phyloP scores from a whole-genome alignment of 2,888 invertebrate genomes.

The Poecilobothrus nobilitatus region DNA sequence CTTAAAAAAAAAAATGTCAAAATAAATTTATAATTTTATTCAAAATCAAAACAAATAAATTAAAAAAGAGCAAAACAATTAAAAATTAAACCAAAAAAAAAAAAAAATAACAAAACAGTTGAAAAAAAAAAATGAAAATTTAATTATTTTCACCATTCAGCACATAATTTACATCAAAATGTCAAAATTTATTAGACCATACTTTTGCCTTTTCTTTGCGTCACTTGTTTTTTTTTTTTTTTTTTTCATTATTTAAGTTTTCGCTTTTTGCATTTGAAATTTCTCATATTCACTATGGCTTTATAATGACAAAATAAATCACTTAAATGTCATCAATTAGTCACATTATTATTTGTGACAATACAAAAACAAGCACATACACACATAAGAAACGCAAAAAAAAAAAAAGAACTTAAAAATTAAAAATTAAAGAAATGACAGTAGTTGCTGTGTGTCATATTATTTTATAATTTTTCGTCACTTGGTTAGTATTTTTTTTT shows the following conservation, averaged over 20 bases:
- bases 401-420: too few species aligned
- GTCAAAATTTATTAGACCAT: background rate
- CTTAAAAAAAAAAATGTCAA: background rate
- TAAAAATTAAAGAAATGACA: too few species aligned
- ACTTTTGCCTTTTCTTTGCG: too few species aligned
- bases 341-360: background rate
- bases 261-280: background rate
- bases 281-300: background rate
- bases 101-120: too few species aligned
- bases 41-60: background rate
- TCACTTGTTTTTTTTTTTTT: too few species aligned
- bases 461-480: too few species aligned
- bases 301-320: background rate
- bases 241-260: background rate
- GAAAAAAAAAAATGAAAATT: background rate
- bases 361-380: too few species aligned
- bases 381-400: too few species aligned
- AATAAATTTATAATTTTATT: background rate
- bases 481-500: too few species aligned
- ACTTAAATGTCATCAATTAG: conserved; percentile 4
- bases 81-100: too few species aligned
- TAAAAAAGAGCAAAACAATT: too few species aligned
- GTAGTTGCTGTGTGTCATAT: too few species aligned
- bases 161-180: background rate
- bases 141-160: background rate